Conservation (phyloP, 2,888 invertebrate species). For the Philopedon plagiatum region DNA sequence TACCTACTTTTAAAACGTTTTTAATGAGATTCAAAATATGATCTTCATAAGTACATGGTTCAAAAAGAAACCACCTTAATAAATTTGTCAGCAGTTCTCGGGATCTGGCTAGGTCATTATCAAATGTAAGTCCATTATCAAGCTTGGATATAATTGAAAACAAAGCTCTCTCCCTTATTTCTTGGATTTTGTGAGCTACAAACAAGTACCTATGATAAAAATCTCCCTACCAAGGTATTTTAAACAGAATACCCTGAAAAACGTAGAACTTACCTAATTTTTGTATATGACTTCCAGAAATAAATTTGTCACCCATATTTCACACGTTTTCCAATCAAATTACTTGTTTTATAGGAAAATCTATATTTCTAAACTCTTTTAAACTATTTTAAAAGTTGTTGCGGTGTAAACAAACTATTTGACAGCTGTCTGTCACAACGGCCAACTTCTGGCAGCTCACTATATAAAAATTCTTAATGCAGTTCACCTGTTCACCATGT, state of each 20-base stretch:
- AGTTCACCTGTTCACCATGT: too few relatives aligned
- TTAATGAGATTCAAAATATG: constrained; percentile 74
- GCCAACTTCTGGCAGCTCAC: too few relatives aligned
- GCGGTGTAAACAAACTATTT: constrained; percentile 5
- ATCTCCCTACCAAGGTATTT: background rate
- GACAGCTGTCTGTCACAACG: background rate
- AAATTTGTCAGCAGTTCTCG: constrained; percentile 74
- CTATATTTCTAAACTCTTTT: background rate
- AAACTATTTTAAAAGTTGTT: background rate
- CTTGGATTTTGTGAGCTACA: constrained; percentile 66
- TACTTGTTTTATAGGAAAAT: background rate
- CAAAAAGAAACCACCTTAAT: constrained; percentile 76
- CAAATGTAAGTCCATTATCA: constrained; percentile 74
- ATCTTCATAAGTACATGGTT: constrained; percentile 71
- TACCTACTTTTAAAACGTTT: constrained; percentile 72
- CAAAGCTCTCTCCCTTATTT: constrained; percentile 67
- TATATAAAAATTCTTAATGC: too few relatives aligned
- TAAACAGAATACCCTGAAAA: background rate
- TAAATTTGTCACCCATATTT: constrained; percentile 53
- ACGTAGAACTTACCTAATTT: constrained; percentile 61
- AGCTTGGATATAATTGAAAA: constrained; percentile 72
- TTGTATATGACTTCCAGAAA: constrained; percentile 63
- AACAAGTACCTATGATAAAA: background rate
- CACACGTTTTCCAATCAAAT: constrained; percentile 11
- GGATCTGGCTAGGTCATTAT: constrained; percentile 74